Evolutionary conservation across 2,888 invertebrate species (phyloP), one percentile per base, ranked within the genome.

Genomic region (Drosophila atroscutellata): DNA sequence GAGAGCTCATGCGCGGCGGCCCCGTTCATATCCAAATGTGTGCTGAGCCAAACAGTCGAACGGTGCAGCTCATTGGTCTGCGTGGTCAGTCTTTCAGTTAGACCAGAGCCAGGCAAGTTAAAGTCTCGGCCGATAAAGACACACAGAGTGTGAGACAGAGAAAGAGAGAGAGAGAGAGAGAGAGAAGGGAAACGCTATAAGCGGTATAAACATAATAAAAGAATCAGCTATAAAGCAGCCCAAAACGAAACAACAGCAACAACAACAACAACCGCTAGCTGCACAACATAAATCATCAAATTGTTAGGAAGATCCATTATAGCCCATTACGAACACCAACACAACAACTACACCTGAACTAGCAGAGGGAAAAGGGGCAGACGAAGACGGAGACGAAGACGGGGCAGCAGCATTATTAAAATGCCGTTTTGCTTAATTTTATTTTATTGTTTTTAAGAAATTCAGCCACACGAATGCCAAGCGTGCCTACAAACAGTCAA

Each of bases 351-450:
- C 75, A 75, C 73, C 77, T 82, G 73, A 80, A 57, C 77, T 52
- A 62, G n/a, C 65, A 42, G 65, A 59, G 79, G 60, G 56, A 49
- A 64, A 62, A 67, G 66, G 64, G 56, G 42, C 28, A 42, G 20
- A 20, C 11, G 9, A 0, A 5, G 24, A 30, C 0, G 42, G 18
- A 20, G 42, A 20, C 2, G 42, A 20, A 20, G 42, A 20, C 5
- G 9, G 45, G 2, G 62, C 62, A 65, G 66, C 74, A 83, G 79
- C 87, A 79, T 89, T 89, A 89, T 89, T 89, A 90, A 89, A 90
- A 89, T 89, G 86, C 86, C 91, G 91, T 90, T 90, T 90, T 89
- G 89, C 83, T 90, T 90, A 90, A 90, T 91, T 89, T 90, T 74
- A 87, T 89, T 91, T 90, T 90, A 90, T 90, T 87, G 80, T 86